phyloP scores from a whole-genome alignment of 2,888 invertebrate genomes.

The Drosophila sordidula region DNA sequence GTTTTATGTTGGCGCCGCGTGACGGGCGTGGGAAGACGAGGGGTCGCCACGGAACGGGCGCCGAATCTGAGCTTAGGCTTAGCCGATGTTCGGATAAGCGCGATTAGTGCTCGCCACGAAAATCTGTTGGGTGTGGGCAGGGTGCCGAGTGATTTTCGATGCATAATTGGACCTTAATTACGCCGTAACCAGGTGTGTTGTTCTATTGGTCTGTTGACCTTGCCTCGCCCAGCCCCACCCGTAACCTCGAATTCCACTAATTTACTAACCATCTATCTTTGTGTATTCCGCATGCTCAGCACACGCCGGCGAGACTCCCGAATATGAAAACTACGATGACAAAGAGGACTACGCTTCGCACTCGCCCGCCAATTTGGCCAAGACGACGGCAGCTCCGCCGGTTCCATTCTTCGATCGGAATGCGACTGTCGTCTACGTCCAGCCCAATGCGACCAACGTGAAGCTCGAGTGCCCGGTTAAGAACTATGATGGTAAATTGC shows the following conservation, averaged over 20 bases:
- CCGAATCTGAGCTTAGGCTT: constrained; percentile 38
- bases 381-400: constrained; percentile 36
- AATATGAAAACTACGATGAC: constrained; percentile 45
- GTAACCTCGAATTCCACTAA: too few species aligned
- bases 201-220: constrained; percentile 39
- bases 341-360: constrained; percentile 39
- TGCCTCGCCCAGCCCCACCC: constrained; percentile 41
- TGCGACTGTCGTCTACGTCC: constrained; percentile 34
- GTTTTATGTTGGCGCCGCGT: constrained; percentile 69
- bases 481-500: constrained; percentile 56
- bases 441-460: constrained; percentile 33
- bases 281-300: constrained; percentile 15
- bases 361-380: constrained; percentile 57
- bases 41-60: not conserved
- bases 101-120: constrained; percentile 58
- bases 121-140: constrained; percentile 42
- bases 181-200: constrained; percentile 29
- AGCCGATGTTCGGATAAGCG: constrained; percentile 31
- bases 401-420: constrained; percentile 58
- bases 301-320: constrained; percentile 17
- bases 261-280: not conserved
- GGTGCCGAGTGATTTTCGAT: constrained; percentile 59
- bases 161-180: constrained; percentile 69
- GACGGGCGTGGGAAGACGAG: not conserved
- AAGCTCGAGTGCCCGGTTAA: constrained; percentile 64